phyloP scores from a whole-genome alignment of 2,888 invertebrate genomes.

The Meiosimyza decipiens region DNA sequence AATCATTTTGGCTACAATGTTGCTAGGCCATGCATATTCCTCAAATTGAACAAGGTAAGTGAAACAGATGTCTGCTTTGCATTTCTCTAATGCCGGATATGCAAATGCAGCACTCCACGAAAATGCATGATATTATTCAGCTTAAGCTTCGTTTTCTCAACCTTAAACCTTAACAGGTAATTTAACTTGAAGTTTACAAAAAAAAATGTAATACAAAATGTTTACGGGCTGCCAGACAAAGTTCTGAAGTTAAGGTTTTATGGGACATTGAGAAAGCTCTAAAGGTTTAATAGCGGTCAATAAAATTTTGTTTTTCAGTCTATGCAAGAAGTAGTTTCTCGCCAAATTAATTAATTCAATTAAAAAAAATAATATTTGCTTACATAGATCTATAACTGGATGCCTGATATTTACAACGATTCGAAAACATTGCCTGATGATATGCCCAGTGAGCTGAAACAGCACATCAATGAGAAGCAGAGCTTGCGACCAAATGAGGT shows the following conservation, averaged over 20 bases:
- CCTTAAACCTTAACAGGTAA: not conserved
- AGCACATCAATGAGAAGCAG: constrained; percentile 71
- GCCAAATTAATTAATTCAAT: not conserved
- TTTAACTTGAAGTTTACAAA: too few relatives aligned
- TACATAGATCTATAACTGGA: constrained; percentile 87
- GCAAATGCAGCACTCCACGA: not conserved
- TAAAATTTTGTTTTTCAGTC: too few relatives aligned
- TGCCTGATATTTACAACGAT: constrained; percentile 81
- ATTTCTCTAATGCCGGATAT: not conserved
- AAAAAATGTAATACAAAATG: too few relatives aligned
- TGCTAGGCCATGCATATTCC: constrained; percentile 93
- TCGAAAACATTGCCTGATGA: constrained; percentile 75
- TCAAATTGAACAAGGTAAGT: constrained; percentile 94
- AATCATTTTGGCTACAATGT: constrained; percentile 88
- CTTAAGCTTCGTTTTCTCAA: not conserved
- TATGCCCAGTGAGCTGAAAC: constrained; percentile 82
- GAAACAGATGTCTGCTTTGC: not conserved
- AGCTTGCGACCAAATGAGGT: constrained; percentile 66
- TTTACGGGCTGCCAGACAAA: too few relatives aligned
- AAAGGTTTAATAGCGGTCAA: too few relatives aligned
- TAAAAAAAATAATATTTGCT: constrained; percentile 7
- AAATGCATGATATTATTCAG: not conserved
- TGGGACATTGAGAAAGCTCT: too few relatives aligned
- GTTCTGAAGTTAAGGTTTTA: too few relatives aligned
- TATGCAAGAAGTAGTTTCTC: too few relatives aligned